Conservation (phyloP, 2,888 invertebrate genomes). For the Yponomeuta cagnagella region DNA sequence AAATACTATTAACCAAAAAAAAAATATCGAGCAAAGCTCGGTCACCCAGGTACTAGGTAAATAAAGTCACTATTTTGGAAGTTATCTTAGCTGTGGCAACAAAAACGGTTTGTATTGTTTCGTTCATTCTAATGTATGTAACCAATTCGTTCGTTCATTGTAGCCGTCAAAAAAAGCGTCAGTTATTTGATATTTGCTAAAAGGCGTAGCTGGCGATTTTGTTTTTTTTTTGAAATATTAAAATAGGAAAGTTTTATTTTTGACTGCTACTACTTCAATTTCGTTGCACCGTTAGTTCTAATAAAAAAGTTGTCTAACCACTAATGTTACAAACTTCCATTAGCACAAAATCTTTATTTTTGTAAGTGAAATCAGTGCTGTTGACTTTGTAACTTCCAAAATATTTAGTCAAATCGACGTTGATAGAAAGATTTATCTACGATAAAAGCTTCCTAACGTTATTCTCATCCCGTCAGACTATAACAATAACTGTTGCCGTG, state of each 20-base stretch:
- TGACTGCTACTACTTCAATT: not conserved
- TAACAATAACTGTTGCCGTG: not conserved
- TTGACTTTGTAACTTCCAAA: slow-evolving; percentile 53
- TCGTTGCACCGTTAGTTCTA: not conserved
- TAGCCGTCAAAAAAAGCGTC: slow-evolving; percentile 15
- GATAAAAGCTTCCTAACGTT: not conserved
- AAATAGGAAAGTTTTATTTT: slow-evolving; percentile 7
- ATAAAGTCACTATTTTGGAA: not conserved
- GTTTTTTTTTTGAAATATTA: slow-evolving; percentile 12
- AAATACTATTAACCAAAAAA: too few species aligned
- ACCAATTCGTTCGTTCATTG: slow-evolving; percentile 8
- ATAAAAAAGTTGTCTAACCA: not conserved
- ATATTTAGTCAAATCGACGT: slow-evolving; percentile 25
- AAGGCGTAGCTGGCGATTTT: slow-evolving; percentile 11
- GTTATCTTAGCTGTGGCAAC: not conserved
- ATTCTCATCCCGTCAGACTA: not conserved
- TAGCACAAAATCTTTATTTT: slow-evolving; percentile 4
- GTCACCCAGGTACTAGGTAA: not conserved
- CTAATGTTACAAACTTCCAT: not conserved
- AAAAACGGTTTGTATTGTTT: slow-evolving; percentile 7
- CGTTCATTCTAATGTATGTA: slow-evolving; percentile 1
- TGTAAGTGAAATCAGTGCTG: slow-evolving; percentile 26
- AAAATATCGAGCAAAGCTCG: too few species aligned
- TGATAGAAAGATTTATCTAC: not conserved
- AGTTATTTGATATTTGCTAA: slow-evolving; percentile 32